Evolutionary conservation across 2,888 invertebrate genomes (phyloP).

Genomic region (Alsophila aescularia): DNA sequence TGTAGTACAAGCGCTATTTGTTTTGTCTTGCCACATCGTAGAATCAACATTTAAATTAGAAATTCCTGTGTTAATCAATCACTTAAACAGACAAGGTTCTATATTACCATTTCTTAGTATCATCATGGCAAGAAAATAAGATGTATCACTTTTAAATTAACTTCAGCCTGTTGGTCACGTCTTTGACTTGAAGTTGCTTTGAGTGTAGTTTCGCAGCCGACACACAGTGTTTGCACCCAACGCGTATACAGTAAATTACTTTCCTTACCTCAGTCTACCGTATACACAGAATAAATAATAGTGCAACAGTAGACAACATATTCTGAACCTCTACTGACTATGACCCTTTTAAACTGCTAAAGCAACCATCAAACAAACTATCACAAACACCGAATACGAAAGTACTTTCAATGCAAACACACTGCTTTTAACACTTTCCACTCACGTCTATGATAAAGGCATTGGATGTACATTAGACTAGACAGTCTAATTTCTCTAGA

Average conservation of each 20-base stretch:
- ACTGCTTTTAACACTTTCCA: not conserved
- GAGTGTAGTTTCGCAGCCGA: too few relatives aligned
- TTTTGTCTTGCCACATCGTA: not conserved
- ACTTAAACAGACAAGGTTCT: not conserved
- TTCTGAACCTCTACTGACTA: too few relatives aligned
- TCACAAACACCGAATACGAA: not conserved
- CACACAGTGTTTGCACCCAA: too few relatives aligned
- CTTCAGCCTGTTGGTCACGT: too few relatives aligned
- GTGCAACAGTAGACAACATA: too few relatives aligned
- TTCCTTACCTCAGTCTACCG: too few relatives aligned
- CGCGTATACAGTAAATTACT: too few relatives aligned
- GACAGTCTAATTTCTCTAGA: slow-evolving; percentile 12
- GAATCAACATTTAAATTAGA: not conserved
- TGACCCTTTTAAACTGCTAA: not conserved
- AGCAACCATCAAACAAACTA: not conserved
- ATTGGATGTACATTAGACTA: not conserved
- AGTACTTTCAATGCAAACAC: not conserved
- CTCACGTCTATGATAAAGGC: slow-evolving; percentile 3
- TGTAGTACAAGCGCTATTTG: not conserved
- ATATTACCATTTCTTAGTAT: not conserved
- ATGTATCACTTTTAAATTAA: too few relatives aligned
- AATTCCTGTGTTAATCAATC: not conserved
- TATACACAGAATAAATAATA: too few relatives aligned
- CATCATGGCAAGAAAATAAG: not conserved
- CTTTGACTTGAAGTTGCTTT: too few relatives aligned